Base-by-base conservation (phyloP, 2,113 vertebrate species). In the Morone chrysops region DNA sequence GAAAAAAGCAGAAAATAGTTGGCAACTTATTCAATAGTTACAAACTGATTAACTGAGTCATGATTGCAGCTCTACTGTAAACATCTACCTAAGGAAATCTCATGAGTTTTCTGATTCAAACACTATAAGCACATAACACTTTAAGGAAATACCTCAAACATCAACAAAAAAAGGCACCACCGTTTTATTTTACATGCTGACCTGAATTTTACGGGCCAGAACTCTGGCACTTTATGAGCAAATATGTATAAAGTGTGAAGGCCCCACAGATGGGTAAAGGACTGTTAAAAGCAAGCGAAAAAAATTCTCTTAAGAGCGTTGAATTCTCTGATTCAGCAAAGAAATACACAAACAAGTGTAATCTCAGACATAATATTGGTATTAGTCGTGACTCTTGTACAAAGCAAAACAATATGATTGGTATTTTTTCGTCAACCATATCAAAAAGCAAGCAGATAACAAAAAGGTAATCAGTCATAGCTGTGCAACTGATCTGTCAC, bases 371-470 rank as follows among this genome's bases (percentile, higher is more conserved):
- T 48, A 2, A 14, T 48, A 14, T 31, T 31, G 31, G 31, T 31
- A 31, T 31, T 31, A 31, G 31, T 31, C 31, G 31, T 31, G 75
- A 41, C 7, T 54, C 10, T 14, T 65, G 36, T 12, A 56, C 16
- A 56, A 77, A 68, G 53, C 7, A 31, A 17, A 72, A 59, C 43
- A 20, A 6, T 0, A 0, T 2, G 6, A 72, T 8, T 20, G 22
- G 4, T 45, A 45, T 31, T 56, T 75, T 62, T 22, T 56, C 1
- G 10, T 38, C 20, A 54, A 41, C 14, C 31, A 25, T 20, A 20
- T 50, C 16, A 65, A 48, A 47, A 51, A 57, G 25, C 8, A 38
- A 66, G 69, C 25, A 48, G 63, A 75, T 69, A 74, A 60, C 9
- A 0, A 12, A 50, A 31, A 51, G 45, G n/a, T 60, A 74, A 78